phyloP scores from a whole-genome alignment of 2,888 invertebrate species.

The Smittia sp. region DNA sequence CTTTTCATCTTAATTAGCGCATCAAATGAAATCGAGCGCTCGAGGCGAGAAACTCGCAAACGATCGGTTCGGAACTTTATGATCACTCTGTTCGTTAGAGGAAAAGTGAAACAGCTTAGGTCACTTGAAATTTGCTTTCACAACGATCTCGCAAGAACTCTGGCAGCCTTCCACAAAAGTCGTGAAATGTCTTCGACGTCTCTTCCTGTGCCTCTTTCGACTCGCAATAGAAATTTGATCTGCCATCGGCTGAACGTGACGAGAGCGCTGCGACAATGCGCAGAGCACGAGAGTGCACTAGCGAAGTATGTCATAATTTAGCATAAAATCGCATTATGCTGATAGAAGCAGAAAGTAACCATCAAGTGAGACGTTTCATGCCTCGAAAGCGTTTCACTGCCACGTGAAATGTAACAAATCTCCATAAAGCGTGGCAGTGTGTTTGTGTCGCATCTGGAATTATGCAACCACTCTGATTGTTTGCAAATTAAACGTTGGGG shows the following conservation, averaged over 20 bases:
- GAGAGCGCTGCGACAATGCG: background rate
- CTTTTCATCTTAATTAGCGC: conserved; percentile 29
- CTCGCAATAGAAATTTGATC: background rate
- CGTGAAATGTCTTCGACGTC: background rate
- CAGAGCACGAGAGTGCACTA: background rate
- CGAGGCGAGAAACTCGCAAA: too few relatives aligned
- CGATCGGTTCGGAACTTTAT: too few relatives aligned
- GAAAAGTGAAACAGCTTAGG: background rate
- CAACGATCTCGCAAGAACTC: too few relatives aligned
- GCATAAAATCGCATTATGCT: conserved; percentile 3
- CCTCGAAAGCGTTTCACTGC: background rate
- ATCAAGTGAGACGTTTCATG: background rate
- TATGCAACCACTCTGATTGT: conserved; percentile 31
- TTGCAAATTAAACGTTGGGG: conserved; percentile 22
- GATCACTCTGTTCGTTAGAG: background rate
- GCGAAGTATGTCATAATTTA: conserved; percentile 12
- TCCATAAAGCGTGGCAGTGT: background rate
- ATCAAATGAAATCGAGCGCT: background rate
- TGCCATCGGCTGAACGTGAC: background rate
- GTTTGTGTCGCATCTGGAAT: conserved; percentile 23
- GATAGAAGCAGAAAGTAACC: background rate
- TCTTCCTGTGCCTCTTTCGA: background rate
- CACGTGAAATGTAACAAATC: background rate
- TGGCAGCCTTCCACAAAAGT: too few relatives aligned
- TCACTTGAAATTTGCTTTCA: too few relatives aligned